phyloP scores from a whole-genome alignment of 2,888 invertebrate genomes.

The Agriopis aurantiaria region DNA sequence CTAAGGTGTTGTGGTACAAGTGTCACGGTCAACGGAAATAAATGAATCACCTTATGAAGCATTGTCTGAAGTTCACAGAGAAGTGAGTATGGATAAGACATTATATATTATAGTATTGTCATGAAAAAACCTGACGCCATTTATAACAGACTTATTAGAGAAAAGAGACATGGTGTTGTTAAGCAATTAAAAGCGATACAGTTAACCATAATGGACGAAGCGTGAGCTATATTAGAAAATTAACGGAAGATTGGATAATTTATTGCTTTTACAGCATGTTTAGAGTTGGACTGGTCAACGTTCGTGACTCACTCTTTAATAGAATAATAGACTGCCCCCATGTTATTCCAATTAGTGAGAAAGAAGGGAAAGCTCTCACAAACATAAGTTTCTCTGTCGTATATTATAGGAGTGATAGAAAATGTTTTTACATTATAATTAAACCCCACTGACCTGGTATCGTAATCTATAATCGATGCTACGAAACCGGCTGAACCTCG shows the following conservation, averaged over 20 bases:
- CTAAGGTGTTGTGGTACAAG: conserved; percentile 51
- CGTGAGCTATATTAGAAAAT: conserved; percentile 27
- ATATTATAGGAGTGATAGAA: conserved; percentile 25
- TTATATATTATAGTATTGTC: conserved; percentile 11
- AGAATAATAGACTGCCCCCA: conserved; percentile 49
- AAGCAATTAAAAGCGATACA: conserved; percentile 21
- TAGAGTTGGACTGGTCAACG: conserved; percentile 21
- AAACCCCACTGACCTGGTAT: conserved; percentile 68
- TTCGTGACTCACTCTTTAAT: conserved; percentile 45
- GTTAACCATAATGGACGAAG: conserved; percentile 23
- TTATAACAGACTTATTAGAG: conserved; percentile 12
- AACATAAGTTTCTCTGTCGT: conserved; percentile 14
- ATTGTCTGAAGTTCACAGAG: conserved; percentile 19
- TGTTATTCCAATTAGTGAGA: conserved; percentile 43
- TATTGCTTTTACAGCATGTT: conserved; percentile 25
- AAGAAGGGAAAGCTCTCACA: conserved; percentile 43
- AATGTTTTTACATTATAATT: conserved; percentile 46
- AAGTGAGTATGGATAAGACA: conserved; percentile 17
- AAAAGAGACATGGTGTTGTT: conserved; percentile 3
- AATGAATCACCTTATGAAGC: conserved; percentile 36
- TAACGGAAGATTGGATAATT: conserved; percentile 35
- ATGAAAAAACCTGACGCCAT: conserved; percentile 1
- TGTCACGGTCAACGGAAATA: conserved; percentile 56
- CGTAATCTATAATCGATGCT: conserved; percentile 60
- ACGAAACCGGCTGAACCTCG: conserved; percentile 65